Conservation (phyloP, 1,140 invertebrate species). For the Diorhabda sublineata region DNA sequence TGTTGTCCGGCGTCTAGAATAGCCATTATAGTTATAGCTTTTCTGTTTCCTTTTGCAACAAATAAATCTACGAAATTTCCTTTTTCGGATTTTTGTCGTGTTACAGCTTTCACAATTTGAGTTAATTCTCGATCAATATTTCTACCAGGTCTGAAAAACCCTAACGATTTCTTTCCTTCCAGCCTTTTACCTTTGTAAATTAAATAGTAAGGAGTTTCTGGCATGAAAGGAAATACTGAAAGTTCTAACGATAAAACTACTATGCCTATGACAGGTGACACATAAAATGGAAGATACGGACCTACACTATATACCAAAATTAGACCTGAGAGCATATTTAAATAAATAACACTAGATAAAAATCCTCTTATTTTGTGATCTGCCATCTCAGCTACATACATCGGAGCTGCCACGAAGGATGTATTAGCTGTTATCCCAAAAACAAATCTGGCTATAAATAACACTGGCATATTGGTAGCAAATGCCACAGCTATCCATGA, state of each 20-base stretch:
- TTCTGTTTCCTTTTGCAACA: constrained; percentile 27
- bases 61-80: constrained; percentile 27
- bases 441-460: constrained; percentile 50
- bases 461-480: constrained; percentile 42
- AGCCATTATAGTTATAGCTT: constrained; percentile 39
- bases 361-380: constrained; percentile 35
- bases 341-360: constrained; percentile 30
- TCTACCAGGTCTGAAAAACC: constrained; percentile 49
- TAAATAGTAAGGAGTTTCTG: constrained; percentile 31
- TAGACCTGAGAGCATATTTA: constrained; percentile 34
- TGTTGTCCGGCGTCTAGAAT: constrained; percentile 54
- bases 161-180: constrained; percentile 50
- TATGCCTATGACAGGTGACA: constrained; percentile 28
- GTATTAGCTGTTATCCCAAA: constrained; percentile 35
- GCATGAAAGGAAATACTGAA: constrained; percentile 27
- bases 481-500: constrained; percentile 59
- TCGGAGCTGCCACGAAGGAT: constrained; percentile 37
- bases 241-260: constrained; percentile 21
- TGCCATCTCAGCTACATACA: constrained; percentile 40
- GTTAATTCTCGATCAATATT: constrained; percentile 47
- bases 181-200: constrained; percentile 37
- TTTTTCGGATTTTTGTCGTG: constrained; percentile 27
- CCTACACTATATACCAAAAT: constrained; percentile 33
- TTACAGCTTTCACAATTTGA: constrained; percentile 40
- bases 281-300: constrained; percentile 27